Evolutionary conservation across 2,797 vertebrate genomes (phyloP), one percentile per base, ranked within the genome.

Genomic region (Bradypodion ventrale): DNA sequence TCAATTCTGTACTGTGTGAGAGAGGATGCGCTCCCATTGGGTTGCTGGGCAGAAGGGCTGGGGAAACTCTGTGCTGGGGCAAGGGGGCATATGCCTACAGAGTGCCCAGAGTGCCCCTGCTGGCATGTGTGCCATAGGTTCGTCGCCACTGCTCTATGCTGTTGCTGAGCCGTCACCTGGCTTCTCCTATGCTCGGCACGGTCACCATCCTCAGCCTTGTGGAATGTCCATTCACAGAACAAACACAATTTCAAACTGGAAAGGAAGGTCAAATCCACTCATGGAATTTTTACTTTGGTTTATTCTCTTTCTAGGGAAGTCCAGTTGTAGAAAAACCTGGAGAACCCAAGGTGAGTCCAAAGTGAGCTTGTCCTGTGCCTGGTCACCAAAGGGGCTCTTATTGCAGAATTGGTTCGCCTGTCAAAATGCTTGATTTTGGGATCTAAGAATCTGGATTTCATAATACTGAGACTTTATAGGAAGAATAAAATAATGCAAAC

Each of bases 321-420:
- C 98, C 98, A 0, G 94, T 92, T 0, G 98, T 99, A 90, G 98
- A 99, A 89, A 97, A 96, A 75, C 92, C 95, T 0, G 95, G 93
- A 0, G 97, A 99, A 80, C 97, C 98, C 0, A 97, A 97, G 96
- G 98, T 98, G 32, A 37, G 32, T 16, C 16, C 5, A 12, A 73
- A 44, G 9, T n/a, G 15, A 15, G 1, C 6, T 27, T 35, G 15
- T n/a, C 25, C 29, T 13, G 19, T 23, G 35, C 35, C 19, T 78
- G 44, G 27, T 29, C 19, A 37, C 7, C 7, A 27, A 52, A 40
- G 46, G 75, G 59, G 15, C 19, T 7, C n/a, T 59, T 7, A 23
- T 25, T 68, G 32, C 25, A n/a, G 37, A 66, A 65, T 21, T 1
- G 0, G 2, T 12, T 23, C 4, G 21, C 37, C 40, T 46, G 35